phyloP scores from a whole-genome alignment of 2,113 vertebrate genomes.

The Chauna torquata region DNA sequence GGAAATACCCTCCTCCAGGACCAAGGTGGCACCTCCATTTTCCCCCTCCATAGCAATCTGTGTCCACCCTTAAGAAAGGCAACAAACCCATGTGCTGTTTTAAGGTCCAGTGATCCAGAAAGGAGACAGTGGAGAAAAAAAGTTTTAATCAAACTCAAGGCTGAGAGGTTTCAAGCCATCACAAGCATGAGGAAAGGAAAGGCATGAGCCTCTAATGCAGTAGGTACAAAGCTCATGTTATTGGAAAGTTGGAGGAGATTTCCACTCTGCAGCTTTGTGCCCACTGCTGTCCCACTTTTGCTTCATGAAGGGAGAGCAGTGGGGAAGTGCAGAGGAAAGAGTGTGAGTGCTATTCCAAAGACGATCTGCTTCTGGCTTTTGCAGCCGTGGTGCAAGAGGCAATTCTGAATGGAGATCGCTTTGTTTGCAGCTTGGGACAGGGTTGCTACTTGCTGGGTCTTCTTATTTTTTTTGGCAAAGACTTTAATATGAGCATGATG shows the following conservation, averaged over 20 bases:
- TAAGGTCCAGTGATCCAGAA: not conserved
- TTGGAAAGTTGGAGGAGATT: not conserved
- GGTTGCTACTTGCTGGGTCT: not conserved
- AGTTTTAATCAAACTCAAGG: not conserved
- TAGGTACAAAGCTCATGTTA: not conserved
- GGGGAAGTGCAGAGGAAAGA: not conserved
- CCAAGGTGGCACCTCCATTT: not conserved
- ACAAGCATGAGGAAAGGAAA: not conserved
- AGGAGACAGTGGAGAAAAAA: not conserved
- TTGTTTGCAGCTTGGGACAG: not conserved
- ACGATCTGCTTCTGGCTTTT: not conserved
- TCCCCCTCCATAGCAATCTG: not conserved
- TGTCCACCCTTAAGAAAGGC: not conserved
- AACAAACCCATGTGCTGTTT: not conserved
- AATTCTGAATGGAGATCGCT: not conserved
- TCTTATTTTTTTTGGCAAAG: not conserved
- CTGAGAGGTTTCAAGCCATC: constrained; percentile 8
- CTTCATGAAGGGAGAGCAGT: not conserved
- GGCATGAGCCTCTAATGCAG: not conserved
- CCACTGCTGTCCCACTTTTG: not conserved
- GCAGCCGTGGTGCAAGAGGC: not conserved
- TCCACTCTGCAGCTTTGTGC: not conserved
- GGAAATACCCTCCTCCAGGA: not conserved
- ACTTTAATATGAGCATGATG: not conserved
- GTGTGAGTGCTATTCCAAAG: not conserved